A percentile compares a stretch with the other conserved stretches of the same genome.
Conservation (phyloP, 2,797 vertebrate species). For the Acanthopagrus latus region DNA sequence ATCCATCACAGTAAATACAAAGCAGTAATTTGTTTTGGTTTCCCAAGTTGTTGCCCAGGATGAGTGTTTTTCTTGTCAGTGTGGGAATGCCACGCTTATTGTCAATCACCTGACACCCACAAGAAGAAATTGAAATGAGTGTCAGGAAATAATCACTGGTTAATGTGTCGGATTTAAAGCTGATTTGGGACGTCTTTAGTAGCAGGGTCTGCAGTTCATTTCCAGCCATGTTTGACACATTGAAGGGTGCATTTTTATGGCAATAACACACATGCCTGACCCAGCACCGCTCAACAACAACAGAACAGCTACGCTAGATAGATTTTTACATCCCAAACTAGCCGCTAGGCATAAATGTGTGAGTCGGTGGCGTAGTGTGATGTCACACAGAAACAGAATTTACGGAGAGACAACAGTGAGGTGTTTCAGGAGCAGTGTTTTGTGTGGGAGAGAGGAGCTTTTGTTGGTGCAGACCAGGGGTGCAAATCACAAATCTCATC, state of each 20-base stretch:
- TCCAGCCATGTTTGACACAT: neutral
- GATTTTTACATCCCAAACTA: too few species aligned
- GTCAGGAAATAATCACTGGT: slow-evolving; percentile 22
- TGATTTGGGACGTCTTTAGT: slow-evolving; percentile 19
- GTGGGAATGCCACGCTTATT: slow-evolving; percentile 39
- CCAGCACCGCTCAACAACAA: too few species aligned
- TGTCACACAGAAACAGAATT: too few species aligned
- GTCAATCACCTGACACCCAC: slow-evolving; percentile 46
- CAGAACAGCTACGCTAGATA: too few species aligned
- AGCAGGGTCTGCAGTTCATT: neutral
- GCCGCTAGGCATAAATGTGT: too few species aligned
- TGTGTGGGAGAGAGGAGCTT: too few species aligned
- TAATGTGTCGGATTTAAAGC: slow-evolving; percentile 25
- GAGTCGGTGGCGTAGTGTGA: too few species aligned
- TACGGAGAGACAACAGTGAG: too few species aligned
- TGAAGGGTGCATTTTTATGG: neutral
- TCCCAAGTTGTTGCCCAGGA: slow-evolving; percentile 47
- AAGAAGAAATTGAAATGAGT: slow-evolving; percentile 24
- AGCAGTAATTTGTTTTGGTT: slow-evolving; percentile 86
- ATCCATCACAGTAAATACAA: slow-evolving; percentile 63
- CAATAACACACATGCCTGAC: too few species aligned
- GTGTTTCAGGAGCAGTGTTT: too few species aligned
- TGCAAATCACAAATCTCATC: too few species aligned
- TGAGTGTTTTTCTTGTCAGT: slow-evolving; percentile 54
- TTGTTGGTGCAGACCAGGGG: too few species aligned